phyloP scores from a whole-genome alignment of 2,797 vertebrate genomes.

The Halcyon leucocephala region DNA sequence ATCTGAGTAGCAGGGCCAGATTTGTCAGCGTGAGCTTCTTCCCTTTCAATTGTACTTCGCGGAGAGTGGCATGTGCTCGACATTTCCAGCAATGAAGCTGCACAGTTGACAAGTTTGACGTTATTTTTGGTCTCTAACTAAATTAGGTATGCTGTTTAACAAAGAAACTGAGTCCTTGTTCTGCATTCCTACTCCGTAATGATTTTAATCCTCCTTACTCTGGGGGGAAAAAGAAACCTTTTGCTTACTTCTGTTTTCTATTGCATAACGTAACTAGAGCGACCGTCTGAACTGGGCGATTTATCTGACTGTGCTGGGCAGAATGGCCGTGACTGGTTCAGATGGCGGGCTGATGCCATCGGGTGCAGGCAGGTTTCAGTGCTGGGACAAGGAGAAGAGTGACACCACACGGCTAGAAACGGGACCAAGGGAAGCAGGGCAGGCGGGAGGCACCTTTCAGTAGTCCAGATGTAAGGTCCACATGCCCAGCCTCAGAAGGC shows the following conservation, averaged over 20 bases:
- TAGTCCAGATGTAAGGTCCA: accelerated
- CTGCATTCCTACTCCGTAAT: neutral
- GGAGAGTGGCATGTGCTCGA: neutral
- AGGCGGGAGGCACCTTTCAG: neutral
- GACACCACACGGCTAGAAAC: neutral
- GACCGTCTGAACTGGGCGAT: neutral
- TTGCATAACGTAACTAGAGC: neutral
- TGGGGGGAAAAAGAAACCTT: neutral
- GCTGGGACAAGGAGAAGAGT: neutral
- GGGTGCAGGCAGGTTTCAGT: neutral
- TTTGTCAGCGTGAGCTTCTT: neutral
- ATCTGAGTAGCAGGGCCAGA: neutral
- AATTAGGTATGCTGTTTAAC: neutral
- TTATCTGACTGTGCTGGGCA: neutral
- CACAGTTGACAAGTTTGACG: neutral
- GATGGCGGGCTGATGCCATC: neutral
- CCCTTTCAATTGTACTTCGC: neutral
- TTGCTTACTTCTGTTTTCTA: neutral
- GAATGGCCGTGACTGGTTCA: neutral
- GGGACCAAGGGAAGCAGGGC: accelerated
- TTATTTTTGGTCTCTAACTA: neutral
- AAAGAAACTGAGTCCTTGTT: neutral
- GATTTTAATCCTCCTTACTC: neutral
- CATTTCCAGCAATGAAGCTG: neutral
- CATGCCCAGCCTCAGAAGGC: neutral